Base-by-base conservation (phyloP, 2,113 vertebrate genomes). In the Anolis carolinensis region DNA sequence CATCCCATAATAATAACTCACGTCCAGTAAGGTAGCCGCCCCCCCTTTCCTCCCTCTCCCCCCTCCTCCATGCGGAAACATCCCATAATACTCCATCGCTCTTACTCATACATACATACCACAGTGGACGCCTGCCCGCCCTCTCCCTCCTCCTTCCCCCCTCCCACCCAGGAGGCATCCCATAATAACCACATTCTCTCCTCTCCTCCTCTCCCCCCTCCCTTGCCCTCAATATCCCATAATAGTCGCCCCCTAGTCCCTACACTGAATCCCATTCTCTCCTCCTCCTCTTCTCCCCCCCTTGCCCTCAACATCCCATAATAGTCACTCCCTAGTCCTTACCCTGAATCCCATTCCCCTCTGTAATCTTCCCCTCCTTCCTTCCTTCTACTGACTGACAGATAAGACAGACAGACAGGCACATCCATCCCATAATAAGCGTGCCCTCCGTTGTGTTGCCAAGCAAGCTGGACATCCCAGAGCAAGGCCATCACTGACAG, bases 1-100 rank as follows among this genome's bases (percentile, higher is more conserved):
- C 93, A 96, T 95, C 94, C 95, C 95, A 95, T 95, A 95, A 95
- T 96, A 55, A 55, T 16, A 14, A 59, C 2, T 13, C 55, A 16
- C 71, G 82, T 81, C 85, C 85, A 86, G 85, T 81, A 65, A 81
- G 27, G 25, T 70, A 30, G 68, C 13, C 52, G 4, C 13, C 52
- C 13, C 52, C 8, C 10, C 50, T 52, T 5, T 52, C 10, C 5
- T 52, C 50, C 50, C 50, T 55, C 52, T 9, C 52, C 55, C 13
- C 55, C 1, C 68, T 65, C 75, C 78, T 36, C 44, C 78, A 27
- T 52, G 59, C 70, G 85, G 78, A 86, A 75, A 62, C 71, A 86
- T 86, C 85, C 85, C 85, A 86, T 86, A 86, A 86, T 86, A 86
- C 16, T 80, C 39, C 5, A 2, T 44, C 78, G n/a, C 21, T 67